phyloP scores from a whole-genome alignment of 2,113 vertebrate genomes.

The Onychostoma macrolepis region DNA sequence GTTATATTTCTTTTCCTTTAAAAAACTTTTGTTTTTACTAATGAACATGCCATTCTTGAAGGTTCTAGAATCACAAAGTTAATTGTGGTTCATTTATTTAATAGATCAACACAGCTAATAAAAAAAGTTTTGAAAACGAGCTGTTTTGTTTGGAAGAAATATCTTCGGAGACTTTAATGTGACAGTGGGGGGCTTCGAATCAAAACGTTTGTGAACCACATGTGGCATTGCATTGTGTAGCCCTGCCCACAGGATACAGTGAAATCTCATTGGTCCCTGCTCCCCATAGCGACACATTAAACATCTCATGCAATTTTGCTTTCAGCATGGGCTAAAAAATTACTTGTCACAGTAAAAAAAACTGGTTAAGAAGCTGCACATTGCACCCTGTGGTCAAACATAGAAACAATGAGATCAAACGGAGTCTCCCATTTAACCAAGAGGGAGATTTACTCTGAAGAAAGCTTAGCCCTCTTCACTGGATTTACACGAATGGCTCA shows the following conservation, averaged over 20 bases:
- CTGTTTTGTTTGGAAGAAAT: background rate
- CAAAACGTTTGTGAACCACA: background rate
- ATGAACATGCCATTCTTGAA: background rate
- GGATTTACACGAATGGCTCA: constrained; percentile 53
- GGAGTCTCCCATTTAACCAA: background rate
- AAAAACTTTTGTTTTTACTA: too few relatives aligned
- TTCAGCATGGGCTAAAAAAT: background rate
- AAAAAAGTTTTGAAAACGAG: background rate
- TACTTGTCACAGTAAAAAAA: background rate
- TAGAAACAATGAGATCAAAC: background rate
- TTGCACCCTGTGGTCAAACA: background rate
- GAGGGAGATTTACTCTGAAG: constrained; percentile 34
- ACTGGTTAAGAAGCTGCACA: background rate
- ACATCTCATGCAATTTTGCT: background rate
- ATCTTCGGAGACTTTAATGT: background rate
- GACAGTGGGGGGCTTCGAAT: background rate
- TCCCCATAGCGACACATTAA: background rate
- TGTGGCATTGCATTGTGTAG: background rate
- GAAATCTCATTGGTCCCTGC: background rate
- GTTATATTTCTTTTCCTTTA: too few relatives aligned
- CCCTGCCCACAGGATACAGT: background rate
- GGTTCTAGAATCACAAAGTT: background rate
- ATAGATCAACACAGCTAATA: background rate
- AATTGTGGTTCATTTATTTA: background rate
- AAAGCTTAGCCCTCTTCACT: constrained; percentile 42